These are phyloP conservation scores for Papilio polyxenes DNA, from an alignment of 1,140 invertebrate species.

Conservation along the genomic window DNA sequence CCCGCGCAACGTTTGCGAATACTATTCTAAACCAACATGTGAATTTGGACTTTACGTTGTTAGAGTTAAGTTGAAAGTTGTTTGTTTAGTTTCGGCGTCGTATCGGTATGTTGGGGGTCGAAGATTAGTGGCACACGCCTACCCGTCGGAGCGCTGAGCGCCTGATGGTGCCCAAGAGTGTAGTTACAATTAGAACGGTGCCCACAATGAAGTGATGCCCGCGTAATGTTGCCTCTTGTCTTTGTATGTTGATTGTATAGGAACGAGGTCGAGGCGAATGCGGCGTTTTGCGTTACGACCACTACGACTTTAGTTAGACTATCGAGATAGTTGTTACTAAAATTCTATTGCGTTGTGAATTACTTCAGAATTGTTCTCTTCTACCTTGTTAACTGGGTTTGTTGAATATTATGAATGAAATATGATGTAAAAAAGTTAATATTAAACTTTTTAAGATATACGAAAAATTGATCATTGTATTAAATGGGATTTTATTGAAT, in stretches of 20 bases:
- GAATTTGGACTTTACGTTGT: slow-evolving; percentile 53
- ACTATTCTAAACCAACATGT: slow-evolving; percentile 42
- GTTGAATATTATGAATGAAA: neutral
- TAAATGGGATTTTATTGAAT: too few species aligned
- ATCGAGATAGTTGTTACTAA: slow-evolving; percentile 38
- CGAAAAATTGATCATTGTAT: too few species aligned
- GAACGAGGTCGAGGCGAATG: slow-evolving; percentile 59
- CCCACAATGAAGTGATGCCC: slow-evolving; percentile 79
- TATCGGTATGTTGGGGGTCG: slow-evolving; percentile 77
- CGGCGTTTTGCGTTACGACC: slow-evolving; percentile 45
- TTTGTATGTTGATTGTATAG: slow-evolving; percentile 79
- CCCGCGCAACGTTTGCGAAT: slow-evolving; percentile 77
- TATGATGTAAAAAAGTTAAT: neutral
- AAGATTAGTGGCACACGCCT: slow-evolving; percentile 79
- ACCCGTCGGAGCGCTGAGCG: slow-evolving; percentile 77
- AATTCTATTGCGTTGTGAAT: slow-evolving; percentile 32
- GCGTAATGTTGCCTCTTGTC: slow-evolving; percentile 78
- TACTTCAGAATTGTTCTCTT: slow-evolving; percentile 21
- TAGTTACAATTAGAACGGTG: slow-evolving; percentile 81
- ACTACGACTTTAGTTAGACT: slow-evolving; percentile 32
- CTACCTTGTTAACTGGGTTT: slow-evolving; percentile 3
- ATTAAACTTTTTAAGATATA: neutral
- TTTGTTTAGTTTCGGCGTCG: slow-evolving; percentile 50
- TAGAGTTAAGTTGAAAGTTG: slow-evolving; percentile 51
- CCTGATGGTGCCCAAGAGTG: slow-evolving; percentile 79